phyloP scores from a whole-genome alignment of 1,140 invertebrate species.

The Drosophila kepulauana region DNA sequence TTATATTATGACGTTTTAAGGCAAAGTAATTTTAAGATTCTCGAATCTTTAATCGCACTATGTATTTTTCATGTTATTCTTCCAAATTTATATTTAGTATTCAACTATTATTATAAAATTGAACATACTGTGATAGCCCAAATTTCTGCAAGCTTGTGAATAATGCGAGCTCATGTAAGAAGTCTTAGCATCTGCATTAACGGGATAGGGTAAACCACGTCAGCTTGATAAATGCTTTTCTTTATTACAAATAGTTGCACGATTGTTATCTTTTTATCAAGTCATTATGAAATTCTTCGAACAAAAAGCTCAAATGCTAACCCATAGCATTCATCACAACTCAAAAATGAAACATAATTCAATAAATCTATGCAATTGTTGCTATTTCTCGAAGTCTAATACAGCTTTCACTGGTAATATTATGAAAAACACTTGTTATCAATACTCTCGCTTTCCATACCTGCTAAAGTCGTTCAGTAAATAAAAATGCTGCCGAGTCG shows the following conservation, averaged over 20 bases:
- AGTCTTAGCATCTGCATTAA: too few species aligned
- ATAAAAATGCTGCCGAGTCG: slow-evolving; percentile 66
- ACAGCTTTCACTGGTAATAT: neutral
- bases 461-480: slow-evolving; percentile 32
- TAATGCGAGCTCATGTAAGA: too few species aligned
- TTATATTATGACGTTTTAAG: too few species aligned
- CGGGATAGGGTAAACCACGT: neutral
- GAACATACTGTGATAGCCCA: too few species aligned
- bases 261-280: neutral
- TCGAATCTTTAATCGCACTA: too few species aligned
- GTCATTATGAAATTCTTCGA: slow-evolving; percentile 14
- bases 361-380: neutral
- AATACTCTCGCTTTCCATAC: slow-evolving; percentile 33
- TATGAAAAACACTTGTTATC: slow-evolving; percentile 42
- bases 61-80: too few species aligned
- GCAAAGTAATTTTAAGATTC: too few species aligned
- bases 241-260: slow-evolving; percentile 9
- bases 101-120: too few species aligned
- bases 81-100: too few species aligned
- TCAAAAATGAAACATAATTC: neutral
- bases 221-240: neutral
- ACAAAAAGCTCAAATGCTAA: neutral
- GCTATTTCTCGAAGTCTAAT: neutral
- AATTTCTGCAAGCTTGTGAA: too few species aligned
- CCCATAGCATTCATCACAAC: neutral